Percentiles rank a stretch among this genome's conserved stretches.
Evolutionary conservation across 2,888 invertebrate species (phyloP).

Genomic region (Meteorus colon): DNA sequence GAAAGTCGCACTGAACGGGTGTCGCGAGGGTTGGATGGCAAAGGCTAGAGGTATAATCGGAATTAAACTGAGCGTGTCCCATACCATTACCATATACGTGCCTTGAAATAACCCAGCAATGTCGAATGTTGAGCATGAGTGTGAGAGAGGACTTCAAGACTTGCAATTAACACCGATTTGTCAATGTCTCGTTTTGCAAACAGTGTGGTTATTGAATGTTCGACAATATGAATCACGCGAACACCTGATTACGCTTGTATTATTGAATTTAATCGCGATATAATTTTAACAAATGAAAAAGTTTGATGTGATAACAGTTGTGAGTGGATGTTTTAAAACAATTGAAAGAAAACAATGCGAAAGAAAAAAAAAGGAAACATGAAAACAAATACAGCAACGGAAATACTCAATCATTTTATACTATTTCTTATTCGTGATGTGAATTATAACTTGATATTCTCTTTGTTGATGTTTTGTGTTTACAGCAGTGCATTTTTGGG

Average conservation of each 20-base stretch:
- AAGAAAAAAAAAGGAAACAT: too few species aligned
- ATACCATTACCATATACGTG: conserved; percentile 44
- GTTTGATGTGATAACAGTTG: not conserved
- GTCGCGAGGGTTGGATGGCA: conserved; percentile 37
- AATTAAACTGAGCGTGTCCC: conserved; percentile 43
- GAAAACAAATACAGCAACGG: too few species aligned
- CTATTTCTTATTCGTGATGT: not conserved
- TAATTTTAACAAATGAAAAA: not conserved
- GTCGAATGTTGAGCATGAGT: not conserved
- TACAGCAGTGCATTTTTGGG: not conserved
- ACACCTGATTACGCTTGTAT: not conserved
- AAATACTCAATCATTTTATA: too few species aligned
- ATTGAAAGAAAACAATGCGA: too few species aligned
- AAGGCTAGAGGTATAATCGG: conserved; percentile 44
- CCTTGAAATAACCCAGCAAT: conserved; percentile 38
- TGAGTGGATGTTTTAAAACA: too few species aligned
- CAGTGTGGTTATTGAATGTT: conserved; percentile 37
- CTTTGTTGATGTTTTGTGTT: not conserved
- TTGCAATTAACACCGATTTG: conserved; percentile 43
- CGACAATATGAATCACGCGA: conserved; percentile 36
- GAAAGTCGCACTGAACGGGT: conserved; percentile 32
- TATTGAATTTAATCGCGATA: not conserved
- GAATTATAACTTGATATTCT: not conserved
- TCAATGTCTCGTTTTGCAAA: conserved; percentile 42
- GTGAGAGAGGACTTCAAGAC: not conserved